These are phyloP conservation scores for Scylla paramamosain DNA, from an alignment of 1,140 invertebrate species.

Conservation along the genomic window DNA sequence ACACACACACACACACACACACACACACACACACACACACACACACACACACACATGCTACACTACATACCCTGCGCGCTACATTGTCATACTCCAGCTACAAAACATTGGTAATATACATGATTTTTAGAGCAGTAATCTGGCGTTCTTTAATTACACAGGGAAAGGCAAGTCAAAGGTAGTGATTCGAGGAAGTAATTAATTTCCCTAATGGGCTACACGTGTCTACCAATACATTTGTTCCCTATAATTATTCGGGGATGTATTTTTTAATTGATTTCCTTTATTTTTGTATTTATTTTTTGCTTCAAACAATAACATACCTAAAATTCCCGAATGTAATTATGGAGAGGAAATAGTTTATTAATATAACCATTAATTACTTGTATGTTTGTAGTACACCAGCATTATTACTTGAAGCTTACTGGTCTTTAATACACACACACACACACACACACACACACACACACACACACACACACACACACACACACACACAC, in stretches of 20 bases:
- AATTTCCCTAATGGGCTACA: not conserved
- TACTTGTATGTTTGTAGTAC: not conserved
- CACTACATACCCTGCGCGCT: too few species aligned
- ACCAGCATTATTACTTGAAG: not conserved
- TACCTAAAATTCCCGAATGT: not conserved
- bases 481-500: not conserved
- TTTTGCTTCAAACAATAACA: not conserved
- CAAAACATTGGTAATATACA: too few species aligned
- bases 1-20: too few species aligned
- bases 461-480: conserved; percentile 19
- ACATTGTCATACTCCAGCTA: too few species aligned
- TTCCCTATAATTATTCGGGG: not conserved
- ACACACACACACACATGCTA: too few species aligned
- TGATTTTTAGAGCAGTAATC: too few species aligned
- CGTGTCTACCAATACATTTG: not conserved
- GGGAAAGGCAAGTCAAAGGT: not conserved
- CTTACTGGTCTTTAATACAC: not conserved
- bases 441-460: conserved; percentile 10
- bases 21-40: too few species aligned
- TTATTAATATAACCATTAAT: not conserved
- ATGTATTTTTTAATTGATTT: not conserved
- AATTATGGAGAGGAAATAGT: not conserved
- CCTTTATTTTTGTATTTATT: not conserved
- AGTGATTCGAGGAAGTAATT: not conserved
- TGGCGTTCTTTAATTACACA: not conserved